Base-by-base conservation (phyloP, 2,113 vertebrate species). In the Pithys albifrons region DNA sequence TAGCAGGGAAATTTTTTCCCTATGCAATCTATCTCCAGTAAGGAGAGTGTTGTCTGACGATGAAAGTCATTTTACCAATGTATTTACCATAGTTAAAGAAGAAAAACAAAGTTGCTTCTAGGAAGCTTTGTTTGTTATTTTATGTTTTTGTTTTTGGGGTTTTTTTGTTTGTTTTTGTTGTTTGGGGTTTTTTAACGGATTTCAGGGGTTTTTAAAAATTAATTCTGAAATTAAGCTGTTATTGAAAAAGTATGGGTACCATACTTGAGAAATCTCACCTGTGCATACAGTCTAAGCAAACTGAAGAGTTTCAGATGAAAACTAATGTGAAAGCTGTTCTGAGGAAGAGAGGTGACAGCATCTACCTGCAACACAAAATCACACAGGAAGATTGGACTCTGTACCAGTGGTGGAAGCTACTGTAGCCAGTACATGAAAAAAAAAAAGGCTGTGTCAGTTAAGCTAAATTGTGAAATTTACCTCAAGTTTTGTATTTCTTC, bases 171-270 rank as follows among this genome's bases (percentile, higher is more conserved):
- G 23, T 24, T 51, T 43, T 51, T 12, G 49, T 14, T 27, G 14
- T 52, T 51, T 51, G 46, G 8, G 8, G 8, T 35, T 58, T 31
- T 73, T 23, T 4, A 23, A 71, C 29, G 74, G 2, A 45, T 87
- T 61, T 71, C 6, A 49, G 8, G 8, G 0, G 1, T n/a, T 39
- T 69, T 67, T 39, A 3, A 24, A 45, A 76, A 33, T 23, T 0
- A 22, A n/a, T 48, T 80, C 69, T 79, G 18, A 46, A 85, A 51
- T 35, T n/a, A 28, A 23, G 4, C 48, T 73, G 11, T 66, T 78
- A 46, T 2, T 75, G 52, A 64, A 82, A 61, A 75, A 81, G 4
- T 67, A 20, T 52, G 43, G 33, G 46, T 75, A 90, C 45, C 9
- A 10, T 88, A 41, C 19, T 58, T 78, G 43, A 82, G 35, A 59